These are phyloP conservation scores for Nannobrachium achirus DNA, from an alignment of 2,113 vertebrate genomes.

Conservation along the genomic window DNA sequence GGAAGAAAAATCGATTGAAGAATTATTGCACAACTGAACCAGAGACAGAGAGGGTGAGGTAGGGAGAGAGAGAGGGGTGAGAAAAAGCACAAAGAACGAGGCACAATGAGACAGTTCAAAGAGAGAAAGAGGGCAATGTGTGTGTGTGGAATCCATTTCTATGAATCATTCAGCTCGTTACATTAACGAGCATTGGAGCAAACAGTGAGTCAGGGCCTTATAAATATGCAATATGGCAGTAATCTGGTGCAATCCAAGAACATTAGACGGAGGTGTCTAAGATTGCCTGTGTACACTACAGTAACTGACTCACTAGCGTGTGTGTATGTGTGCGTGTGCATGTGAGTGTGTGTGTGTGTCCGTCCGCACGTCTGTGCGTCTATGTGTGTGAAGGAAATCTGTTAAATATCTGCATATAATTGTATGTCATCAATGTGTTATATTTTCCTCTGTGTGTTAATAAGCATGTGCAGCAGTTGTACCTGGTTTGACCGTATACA, in stretches of 20 bases:
- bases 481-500: too few species aligned
- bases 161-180: neutral
- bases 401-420: too few species aligned
- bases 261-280: slow-evolving; percentile 43
- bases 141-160: neutral
- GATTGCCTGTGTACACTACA: slow-evolving; percentile 39
- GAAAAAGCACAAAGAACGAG: too few species aligned
- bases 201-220: slow-evolving; percentile 21
- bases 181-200: neutral
- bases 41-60: too few species aligned
- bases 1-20: too few species aligned
- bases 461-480: too few species aligned
- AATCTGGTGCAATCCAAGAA: slow-evolving; percentile 1
- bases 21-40: too few species aligned
- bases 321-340: neutral
- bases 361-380: slow-evolving; percentile 61
- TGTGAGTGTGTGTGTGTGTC: slow-evolving; percentile 61
- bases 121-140: too few species aligned
- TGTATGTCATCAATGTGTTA: too few species aligned
- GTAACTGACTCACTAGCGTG: slow-evolving; percentile 7
- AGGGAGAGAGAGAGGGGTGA: too few species aligned
- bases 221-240: slow-evolving; percentile 11
- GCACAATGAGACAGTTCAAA: too few species aligned
- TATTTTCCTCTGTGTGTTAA: too few species aligned
- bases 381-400: neutral